Percentiles rank a stretch among this genome's conserved stretches.
Evolutionary conservation across 2,113 vertebrate genomes (phyloP).

Genomic region (Brienomyrus brachyistius): DNA sequence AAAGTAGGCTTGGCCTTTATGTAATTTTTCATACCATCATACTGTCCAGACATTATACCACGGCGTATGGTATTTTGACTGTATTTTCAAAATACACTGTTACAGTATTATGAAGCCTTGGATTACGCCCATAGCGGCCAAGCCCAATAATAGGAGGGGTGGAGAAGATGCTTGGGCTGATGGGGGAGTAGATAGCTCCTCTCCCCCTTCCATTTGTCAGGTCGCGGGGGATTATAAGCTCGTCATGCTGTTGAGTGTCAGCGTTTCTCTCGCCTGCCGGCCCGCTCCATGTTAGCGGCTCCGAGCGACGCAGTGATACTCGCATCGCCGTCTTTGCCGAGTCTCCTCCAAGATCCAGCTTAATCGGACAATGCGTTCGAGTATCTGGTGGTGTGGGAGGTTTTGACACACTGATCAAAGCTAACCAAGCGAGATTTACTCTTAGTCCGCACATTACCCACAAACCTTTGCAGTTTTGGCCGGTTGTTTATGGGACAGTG

Average conservation of each 20-base stretch:
- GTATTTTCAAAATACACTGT: background rate
- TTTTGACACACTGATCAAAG: background rate
- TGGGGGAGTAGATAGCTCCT: background rate
- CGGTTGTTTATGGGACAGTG: background rate
- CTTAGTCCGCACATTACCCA: background rate
- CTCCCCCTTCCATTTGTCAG: background rate
- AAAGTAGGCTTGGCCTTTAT: background rate
- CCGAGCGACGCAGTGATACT: background rate
- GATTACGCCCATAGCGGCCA: background rate
- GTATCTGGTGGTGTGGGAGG: background rate
- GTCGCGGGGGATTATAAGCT: background rate
- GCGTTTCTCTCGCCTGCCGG: background rate
- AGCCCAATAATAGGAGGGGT: background rate
- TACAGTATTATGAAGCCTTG: background rate
- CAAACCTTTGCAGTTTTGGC: background rate
- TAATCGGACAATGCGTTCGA: background rate
- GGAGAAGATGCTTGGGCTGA: background rate
- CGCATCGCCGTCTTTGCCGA: background rate
- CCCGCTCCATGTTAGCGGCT: background rate
- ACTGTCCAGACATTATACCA: background rate
- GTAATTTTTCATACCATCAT: background rate
- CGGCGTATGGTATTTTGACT: background rate
- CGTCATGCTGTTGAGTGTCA: background rate
- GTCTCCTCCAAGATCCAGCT: background rate
- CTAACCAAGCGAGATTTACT: background rate